These are phyloP conservation scores for Chaetorhynchus papuensis DNA, from an alignment of 2,113 vertebrate species.

Conservation along the genomic window DNA sequence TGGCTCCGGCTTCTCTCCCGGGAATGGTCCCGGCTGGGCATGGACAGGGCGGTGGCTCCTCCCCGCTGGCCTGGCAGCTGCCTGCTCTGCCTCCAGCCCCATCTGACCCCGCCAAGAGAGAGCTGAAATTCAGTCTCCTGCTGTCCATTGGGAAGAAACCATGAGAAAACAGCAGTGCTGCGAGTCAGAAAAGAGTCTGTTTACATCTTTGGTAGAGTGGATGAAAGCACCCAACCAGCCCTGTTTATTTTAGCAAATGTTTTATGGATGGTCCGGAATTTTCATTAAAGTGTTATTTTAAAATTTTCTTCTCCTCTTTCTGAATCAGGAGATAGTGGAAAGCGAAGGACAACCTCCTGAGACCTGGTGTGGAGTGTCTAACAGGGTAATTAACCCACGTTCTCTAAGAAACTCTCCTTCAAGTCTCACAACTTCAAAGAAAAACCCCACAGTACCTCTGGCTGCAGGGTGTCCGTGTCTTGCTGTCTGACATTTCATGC, in stretches of 20 bases:
- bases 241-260: not conserved
- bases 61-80: not conserved
- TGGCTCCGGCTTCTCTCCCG: rapidly evolving
- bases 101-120: not conserved
- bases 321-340: not conserved
- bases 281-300: not conserved
- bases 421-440: constrained; percentile 47
- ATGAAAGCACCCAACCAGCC: not conserved
- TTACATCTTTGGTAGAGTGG: not conserved
- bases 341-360: not conserved
- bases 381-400: constrained; percentile 7
- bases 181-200: not conserved
- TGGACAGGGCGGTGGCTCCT: not conserved
- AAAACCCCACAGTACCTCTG: not conserved
- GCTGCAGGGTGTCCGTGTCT: constrained; percentile 30
- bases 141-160: not conserved
- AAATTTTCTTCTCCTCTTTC: not conserved
- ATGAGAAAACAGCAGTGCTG: not conserved
- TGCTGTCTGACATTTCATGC: constrained; percentile 39
- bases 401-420: constrained; percentile 26
- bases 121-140: not conserved
- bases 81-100: not conserved
- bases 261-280: not conserved
- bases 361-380: not conserved
- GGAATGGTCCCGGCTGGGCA: not conserved